These are phyloP conservation scores for Panopea generosa DNA, from an alignment of 2,888 invertebrate species.

Conservation along the genomic window DNA sequence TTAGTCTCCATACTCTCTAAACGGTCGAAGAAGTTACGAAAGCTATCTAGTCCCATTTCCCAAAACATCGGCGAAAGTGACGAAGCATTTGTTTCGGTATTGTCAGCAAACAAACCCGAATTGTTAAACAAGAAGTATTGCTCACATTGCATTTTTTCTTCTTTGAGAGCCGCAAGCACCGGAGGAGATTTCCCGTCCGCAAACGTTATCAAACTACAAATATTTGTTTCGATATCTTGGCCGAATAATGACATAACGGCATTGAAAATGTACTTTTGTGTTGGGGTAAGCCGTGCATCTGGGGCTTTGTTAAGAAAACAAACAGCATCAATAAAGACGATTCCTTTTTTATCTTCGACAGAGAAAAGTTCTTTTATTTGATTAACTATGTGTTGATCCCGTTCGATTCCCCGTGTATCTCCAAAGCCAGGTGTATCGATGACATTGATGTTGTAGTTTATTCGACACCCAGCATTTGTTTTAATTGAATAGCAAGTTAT, in stretches of 20 bases:
- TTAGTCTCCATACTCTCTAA: constrained; percentile 46
- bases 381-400: constrained; percentile 33
- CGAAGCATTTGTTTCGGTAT: constrained; percentile 24
- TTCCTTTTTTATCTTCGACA: constrained; percentile 23
- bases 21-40: constrained; percentile 52
- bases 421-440: constrained; percentile 54
- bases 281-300: constrained; percentile 53
- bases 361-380: constrained; percentile 34
- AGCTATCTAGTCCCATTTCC: constrained; percentile 60
- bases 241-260: constrained; percentile 62
- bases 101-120: constrained; percentile 60
- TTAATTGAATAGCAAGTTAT: constrained; percentile 51
- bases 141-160: constrained; percentile 52
- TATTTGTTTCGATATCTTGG: constrained; percentile 57
- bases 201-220: constrained; percentile 62
- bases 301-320: constrained; percentile 65
- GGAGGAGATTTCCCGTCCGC: constrained; percentile 65
- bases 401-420: constrained; percentile 34
- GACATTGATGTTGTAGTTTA: constrained; percentile 34
- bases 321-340: constrained; percentile 59
- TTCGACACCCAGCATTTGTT: constrained; percentile 15
- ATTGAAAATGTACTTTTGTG: constrained; percentile 64
- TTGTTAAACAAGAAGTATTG: constrained; percentile 59
- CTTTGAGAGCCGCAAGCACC: constrained; percentile 51
- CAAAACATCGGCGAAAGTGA: constrained; percentile 53